phyloP scores from a whole-genome alignment of 1,140 invertebrate genomes.

The Scaptodrosophila lebanonensis region DNA sequence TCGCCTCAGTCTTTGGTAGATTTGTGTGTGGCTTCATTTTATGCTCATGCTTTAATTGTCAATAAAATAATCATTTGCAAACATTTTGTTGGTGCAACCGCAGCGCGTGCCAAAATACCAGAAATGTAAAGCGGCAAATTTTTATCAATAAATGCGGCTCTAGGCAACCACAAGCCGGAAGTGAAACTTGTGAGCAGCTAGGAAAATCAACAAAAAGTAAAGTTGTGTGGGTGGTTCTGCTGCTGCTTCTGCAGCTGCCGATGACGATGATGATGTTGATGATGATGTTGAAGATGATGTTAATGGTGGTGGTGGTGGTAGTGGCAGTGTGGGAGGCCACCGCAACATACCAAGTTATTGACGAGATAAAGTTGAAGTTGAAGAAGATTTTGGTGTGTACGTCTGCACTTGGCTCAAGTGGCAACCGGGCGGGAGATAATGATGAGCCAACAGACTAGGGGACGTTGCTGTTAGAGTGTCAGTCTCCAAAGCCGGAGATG shows the following conservation, averaged over 20 bases:
- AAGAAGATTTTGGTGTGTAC: constrained; percentile 73
- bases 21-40: constrained; percentile 48
- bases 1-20: constrained; percentile 14
- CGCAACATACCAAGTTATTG: constrained; percentile 57
- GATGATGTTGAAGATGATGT: too few species aligned
- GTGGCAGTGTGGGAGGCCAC: not conserved
- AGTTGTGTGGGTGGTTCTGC: too few species aligned
- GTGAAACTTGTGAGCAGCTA: too few species aligned
- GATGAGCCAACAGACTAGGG: too few species aligned
- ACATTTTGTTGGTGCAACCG: constrained; percentile 60
- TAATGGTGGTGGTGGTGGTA: not conserved
- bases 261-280: too few species aligned
- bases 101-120: constrained; percentile 56
- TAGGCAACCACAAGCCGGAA: too few species aligned
- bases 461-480: too few species aligned
- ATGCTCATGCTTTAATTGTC: constrained; percentile 68
- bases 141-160: constrained; percentile 58
- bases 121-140: constrained; percentile 45
- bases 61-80: constrained; percentile 74
- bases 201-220: not conserved
- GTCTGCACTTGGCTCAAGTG: constrained; percentile 73
- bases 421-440: constrained; percentile 60
- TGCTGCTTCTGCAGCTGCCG: too few species aligned
- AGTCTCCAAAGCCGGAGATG: constrained; percentile 19
- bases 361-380: constrained; percentile 75